Evolutionary conservation across 2,888 invertebrate species (phyloP).

Genomic region (Chloroclystis v-ata): DNA sequence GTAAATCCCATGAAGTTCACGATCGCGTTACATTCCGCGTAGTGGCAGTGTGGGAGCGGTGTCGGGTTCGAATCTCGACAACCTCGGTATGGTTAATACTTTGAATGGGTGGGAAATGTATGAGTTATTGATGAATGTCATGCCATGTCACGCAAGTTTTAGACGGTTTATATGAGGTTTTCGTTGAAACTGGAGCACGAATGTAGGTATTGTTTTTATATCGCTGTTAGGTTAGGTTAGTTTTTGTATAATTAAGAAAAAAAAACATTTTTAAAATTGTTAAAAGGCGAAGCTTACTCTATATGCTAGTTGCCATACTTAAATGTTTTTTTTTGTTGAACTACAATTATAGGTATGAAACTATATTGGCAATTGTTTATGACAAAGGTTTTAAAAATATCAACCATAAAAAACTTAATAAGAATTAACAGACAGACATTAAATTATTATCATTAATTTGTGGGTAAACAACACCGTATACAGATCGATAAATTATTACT

Average conservation of each 20-base stretch:
- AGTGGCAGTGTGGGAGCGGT: slow-evolving; percentile 42
- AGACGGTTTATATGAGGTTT: too few species aligned
- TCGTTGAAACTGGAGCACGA: too few species aligned
- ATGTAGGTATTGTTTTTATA: too few species aligned
- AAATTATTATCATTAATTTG: slow-evolving; percentile 20
- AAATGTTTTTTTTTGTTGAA: too few species aligned
- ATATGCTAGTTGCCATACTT: too few species aligned
- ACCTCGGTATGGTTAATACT: not conserved
- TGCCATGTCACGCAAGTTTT: not conserved
- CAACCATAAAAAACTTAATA: slow-evolving; percentile 11
- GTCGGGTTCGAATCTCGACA: slow-evolving; percentile 50
- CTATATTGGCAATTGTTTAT: too few species aligned
- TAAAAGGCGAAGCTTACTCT: too few species aligned
- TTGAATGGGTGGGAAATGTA: not conserved
- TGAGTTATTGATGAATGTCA: not conserved
- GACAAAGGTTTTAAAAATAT: too few species aligned
- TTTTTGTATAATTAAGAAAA: too few species aligned
- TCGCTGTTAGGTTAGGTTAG: too few species aligned
- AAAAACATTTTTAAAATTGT: too few species aligned
- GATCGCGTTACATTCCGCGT: slow-evolving; percentile 16
- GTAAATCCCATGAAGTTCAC: not conserved
- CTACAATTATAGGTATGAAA: too few species aligned
- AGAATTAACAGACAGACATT: slow-evolving; percentile 14
- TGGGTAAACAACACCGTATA: slow-evolving; percentile 29
- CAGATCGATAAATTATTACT: slow-evolving; percentile 6